Evolutionary conservation across 2,888 invertebrate species (phyloP).

Genomic region (Andrena haemorrhoa): DNA sequence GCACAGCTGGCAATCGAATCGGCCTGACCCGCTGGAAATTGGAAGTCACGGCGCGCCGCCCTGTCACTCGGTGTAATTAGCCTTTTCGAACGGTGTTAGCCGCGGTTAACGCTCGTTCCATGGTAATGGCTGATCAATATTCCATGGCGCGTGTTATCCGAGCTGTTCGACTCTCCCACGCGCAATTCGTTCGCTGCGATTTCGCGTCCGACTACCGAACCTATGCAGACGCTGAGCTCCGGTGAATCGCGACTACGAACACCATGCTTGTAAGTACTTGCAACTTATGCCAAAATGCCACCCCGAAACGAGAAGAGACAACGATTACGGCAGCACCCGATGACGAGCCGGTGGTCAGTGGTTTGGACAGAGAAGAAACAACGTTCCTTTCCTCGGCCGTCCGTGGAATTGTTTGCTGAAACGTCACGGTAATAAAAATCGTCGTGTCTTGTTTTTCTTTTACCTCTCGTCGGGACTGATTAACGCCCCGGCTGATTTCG

Average conservation of each 20-base stretch:
- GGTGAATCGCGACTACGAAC: neutral
- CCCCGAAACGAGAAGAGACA: neutral
- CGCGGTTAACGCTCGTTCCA: constrained; percentile 34
- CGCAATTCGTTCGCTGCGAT: constrained; percentile 34
- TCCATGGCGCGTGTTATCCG: constrained; percentile 37
- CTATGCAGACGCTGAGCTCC: neutral
- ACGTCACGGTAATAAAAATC: constrained; percentile 4
- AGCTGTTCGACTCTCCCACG: constrained; percentile 39
- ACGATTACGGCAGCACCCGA: neutral
- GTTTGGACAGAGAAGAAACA: neutral
- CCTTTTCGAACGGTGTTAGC: constrained; percentile 33
- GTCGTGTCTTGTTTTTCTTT: neutral
- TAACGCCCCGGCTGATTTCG: neutral
- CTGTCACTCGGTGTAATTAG: constrained; percentile 32
- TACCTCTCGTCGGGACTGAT: neutral
- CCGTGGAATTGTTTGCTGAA: neutral
- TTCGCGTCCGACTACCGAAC: constrained; percentile 25
- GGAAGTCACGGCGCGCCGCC: neutral
- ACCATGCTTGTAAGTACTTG: neutral
- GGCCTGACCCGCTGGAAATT: constrained; percentile 25
- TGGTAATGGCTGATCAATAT: constrained; percentile 54
- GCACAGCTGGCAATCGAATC: neutral
- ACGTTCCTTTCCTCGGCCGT: neutral
- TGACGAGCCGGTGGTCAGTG: neutral
- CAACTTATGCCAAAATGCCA: neutral